These are phyloP conservation scores for Agrypnia vestita DNA, from an alignment of 1,140 invertebrate species.

Conservation along the genomic window DNA sequence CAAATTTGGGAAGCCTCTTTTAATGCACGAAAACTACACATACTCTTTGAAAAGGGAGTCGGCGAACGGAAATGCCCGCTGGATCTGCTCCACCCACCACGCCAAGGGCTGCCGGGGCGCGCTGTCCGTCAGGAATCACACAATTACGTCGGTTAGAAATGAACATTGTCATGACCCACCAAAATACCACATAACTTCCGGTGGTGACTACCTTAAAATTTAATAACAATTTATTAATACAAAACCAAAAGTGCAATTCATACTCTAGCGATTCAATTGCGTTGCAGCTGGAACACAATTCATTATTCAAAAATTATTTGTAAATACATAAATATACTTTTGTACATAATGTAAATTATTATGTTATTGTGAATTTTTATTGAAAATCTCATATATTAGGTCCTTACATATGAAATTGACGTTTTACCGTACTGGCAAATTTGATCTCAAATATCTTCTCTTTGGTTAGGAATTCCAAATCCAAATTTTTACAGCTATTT, in stretches of 20 bases:
- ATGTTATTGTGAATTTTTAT: not conserved
- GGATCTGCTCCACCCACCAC: not conserved
- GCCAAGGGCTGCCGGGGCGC: constrained; percentile 1
- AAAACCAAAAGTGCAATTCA: not conserved
- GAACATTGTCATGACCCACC: constrained; percentile 14
- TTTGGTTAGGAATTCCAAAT: too few species aligned
- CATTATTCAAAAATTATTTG: not conserved
- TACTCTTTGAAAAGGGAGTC: too few species aligned
- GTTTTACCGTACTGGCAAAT: too few species aligned
- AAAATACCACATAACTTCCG: not conserved
- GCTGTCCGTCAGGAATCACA: not conserved
- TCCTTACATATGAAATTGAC: too few species aligned
- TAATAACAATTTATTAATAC: not conserved
- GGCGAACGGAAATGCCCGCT: not conserved
- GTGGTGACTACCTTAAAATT: not conserved
- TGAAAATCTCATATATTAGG: too few species aligned
- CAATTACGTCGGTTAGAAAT: not conserved
- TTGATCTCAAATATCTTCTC: too few species aligned
- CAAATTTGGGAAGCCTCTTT: too few species aligned
- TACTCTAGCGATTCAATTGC: not conserved
- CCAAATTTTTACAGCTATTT: too few species aligned
- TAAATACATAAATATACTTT: not conserved
- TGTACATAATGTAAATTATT: not conserved
- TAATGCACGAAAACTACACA: too few species aligned
- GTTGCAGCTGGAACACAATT: not conserved